Evolutionary conservation across 2,888 invertebrate species (phyloP).

Genomic region (Bugulina stolonifera): DNA sequence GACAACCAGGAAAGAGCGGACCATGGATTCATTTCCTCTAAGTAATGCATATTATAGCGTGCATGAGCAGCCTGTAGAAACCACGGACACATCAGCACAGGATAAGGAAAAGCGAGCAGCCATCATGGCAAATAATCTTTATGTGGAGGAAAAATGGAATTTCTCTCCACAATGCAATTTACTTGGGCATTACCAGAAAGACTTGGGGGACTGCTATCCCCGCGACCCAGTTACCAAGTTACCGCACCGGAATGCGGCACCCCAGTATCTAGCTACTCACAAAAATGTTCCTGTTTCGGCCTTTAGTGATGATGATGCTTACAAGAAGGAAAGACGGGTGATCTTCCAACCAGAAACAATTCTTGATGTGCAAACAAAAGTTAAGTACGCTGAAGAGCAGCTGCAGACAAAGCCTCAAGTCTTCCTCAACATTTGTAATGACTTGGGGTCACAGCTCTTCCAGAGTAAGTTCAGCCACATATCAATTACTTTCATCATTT

Average conservation of each 20-base stretch:
- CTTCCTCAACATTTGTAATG: slow-evolving; percentile 32
- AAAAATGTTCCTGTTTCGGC: slow-evolving; percentile 36
- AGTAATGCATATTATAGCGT: neutral
- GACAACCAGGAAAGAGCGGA: neutral
- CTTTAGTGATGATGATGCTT: slow-evolving; percentile 30
- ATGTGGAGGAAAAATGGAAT: slow-evolving; percentile 11
- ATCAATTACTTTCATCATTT: too few relatives aligned
- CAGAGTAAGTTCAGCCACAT: too few relatives aligned
- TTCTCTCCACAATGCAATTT: slow-evolving; percentile 22
- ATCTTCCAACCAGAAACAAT: slow-evolving; percentile 46
- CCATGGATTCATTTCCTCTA: slow-evolving; percentile 23
- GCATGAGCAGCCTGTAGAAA: neutral
- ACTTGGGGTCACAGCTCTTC: slow-evolving; percentile 29
- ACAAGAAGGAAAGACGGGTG: slow-evolving; percentile 38
- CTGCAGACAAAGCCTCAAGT: slow-evolving; percentile 38
- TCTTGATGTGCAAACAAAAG: slow-evolving; percentile 42
- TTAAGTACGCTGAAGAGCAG: slow-evolving; percentile 38
- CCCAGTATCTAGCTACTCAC: slow-evolving; percentile 35
- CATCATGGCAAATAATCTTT: neutral
- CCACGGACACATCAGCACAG: neutral
- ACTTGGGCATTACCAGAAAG: neutral
- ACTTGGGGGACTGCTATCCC: slow-evolving; percentile 29
- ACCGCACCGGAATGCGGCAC: neutral
- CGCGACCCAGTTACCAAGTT: slow-evolving; percentile 28
- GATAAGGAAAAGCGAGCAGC: slow-evolving; percentile 10